Percentiles rank a stretch among this genome's conserved stretches.
phyloP scores from a whole-genome alignment of 2,797 vertebrate species.

The Esox masquinongy region DNA sequence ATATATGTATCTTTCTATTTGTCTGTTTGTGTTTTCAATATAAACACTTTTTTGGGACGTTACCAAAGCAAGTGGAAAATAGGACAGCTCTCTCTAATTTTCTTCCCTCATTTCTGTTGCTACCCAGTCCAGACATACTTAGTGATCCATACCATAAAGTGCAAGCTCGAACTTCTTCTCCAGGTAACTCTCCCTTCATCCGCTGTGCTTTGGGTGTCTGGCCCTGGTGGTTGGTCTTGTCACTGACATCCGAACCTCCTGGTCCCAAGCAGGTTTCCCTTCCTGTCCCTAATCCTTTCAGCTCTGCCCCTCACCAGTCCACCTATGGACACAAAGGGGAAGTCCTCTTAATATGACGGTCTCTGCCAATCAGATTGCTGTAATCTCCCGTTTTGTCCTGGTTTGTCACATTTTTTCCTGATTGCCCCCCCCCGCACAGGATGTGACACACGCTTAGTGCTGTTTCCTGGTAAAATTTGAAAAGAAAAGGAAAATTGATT shows the following conservation, averaged over 20 bases:
- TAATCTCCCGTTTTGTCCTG: constrained; percentile 31
- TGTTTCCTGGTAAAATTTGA: constrained; percentile 58
- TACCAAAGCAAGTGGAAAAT: too few relatives aligned
- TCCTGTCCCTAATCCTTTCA: constrained; percentile 45
- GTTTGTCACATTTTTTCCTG: neutral
- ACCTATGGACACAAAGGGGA: constrained; percentile 40
- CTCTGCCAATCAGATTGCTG: constrained; percentile 43
- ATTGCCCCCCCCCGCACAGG: constrained; percentile 51
- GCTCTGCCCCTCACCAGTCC: constrained; percentile 14
- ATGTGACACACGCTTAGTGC: constrained; percentile 58
- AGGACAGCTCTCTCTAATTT: neutral
- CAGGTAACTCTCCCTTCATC: constrained; percentile 33
- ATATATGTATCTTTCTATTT: neutral
- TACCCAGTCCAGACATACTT: neutral
- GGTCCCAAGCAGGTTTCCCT: constrained; percentile 35
- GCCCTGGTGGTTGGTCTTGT: constrained; percentile 23
- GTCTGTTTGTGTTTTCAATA: neutral
- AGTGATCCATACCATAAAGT: neutral
- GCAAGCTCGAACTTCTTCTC: constrained; percentile 9
- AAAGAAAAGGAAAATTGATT: constrained; percentile 45
- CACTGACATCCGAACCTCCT: constrained; percentile 46
- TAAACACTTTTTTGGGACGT: neutral
- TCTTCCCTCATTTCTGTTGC: neutral
- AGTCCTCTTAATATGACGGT: constrained; percentile 37
- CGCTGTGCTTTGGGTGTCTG: constrained; percentile 64